These are phyloP conservation scores for Oeneis ivallda DNA, from an alignment of 2,888 invertebrate genomes.

Conservation along the genomic window DNA sequence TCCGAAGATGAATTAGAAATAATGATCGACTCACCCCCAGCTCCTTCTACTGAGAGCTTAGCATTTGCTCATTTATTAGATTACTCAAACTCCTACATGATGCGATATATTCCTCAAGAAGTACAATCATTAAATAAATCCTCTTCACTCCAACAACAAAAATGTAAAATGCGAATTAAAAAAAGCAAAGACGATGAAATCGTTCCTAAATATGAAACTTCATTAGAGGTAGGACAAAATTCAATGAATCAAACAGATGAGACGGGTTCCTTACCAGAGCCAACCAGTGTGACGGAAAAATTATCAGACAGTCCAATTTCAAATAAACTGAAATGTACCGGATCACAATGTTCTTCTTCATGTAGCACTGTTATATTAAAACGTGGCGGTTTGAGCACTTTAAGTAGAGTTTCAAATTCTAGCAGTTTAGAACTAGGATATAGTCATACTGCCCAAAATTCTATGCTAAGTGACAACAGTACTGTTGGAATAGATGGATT, in stretches of 20 bases:
- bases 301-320: conserved; percentile 81
- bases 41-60: conserved; percentile 92
- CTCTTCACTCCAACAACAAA: conserved; percentile 66
- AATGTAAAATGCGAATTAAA: conserved; percentile 57
- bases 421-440: conserved; percentile 92
- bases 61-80: conserved; percentile 89
- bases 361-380: conserved; percentile 93
- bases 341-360: conserved; percentile 92
- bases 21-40: conserved; percentile 91
- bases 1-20: conserved; percentile 96
- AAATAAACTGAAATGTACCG: conserved; percentile 84
- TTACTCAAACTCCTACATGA: conserved; percentile 77
- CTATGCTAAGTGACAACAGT: conserved; percentile 87
- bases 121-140: conserved; percentile 59
- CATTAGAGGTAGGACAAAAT: conserved; percentile 50
- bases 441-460: conserved; percentile 93
- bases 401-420: conserved; percentile 87
- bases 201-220: conserved; percentile 50
- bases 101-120: conserved; percentile 60
- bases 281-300: conserved; percentile 67
- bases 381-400: conserved; percentile 72
- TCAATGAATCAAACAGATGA: conserved; percentile 59
- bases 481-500: conserved; percentile 85
- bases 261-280: conserved; percentile 64
- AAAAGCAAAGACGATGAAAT: conserved; percentile 64